Conservation (phyloP, 1,140 invertebrate species). For the Brachionus rotundiformis region DNA sequence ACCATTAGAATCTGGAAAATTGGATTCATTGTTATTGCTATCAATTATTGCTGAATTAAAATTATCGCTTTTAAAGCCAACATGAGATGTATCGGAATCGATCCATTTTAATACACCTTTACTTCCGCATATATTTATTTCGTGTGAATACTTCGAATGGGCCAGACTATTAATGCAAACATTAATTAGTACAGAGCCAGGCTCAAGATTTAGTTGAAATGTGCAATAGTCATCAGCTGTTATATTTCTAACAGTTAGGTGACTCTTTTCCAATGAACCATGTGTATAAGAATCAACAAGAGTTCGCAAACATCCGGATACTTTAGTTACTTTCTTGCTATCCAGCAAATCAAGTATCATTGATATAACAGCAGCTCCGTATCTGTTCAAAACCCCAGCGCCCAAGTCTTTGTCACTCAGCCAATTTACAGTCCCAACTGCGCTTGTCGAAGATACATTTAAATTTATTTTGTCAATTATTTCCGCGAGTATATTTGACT, state of each 20-base stretch:
- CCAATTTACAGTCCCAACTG: background rate
- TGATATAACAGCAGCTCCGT: conserved; percentile 7
- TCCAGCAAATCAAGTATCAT: conserved; percentile 16
- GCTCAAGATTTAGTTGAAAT: conserved; percentile 46
- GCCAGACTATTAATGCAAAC: conserved; percentile 20
- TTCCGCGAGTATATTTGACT: background rate
- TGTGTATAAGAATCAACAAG: background rate
- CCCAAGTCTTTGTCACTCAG: conserved; percentile 35
- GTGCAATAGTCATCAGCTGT: conserved; percentile 40
- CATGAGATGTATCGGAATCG: background rate
- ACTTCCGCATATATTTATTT: conserved; percentile 7
- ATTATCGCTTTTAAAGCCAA: background rate
- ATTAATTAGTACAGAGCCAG: conserved; percentile 28
- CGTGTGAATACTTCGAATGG: conserved; percentile 25
- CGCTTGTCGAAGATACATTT: background rate
- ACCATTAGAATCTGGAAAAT: background rate
- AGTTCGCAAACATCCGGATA: conserved; percentile 2
- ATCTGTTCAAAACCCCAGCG: conserved; percentile 31
- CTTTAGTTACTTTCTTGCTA: conserved; percentile 26
- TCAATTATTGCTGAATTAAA: background rate
- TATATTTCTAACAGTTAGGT: conserved; percentile 8
- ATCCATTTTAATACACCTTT: conserved; percentile 17
- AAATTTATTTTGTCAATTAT: conserved; percentile 10
- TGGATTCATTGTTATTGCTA: conserved; percentile 6
- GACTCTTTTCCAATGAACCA: background rate